These are phyloP conservation scores for Pseudachorutes palmiensis DNA, from an alignment of 1,140 invertebrate species.

Conservation along the genomic window DNA sequence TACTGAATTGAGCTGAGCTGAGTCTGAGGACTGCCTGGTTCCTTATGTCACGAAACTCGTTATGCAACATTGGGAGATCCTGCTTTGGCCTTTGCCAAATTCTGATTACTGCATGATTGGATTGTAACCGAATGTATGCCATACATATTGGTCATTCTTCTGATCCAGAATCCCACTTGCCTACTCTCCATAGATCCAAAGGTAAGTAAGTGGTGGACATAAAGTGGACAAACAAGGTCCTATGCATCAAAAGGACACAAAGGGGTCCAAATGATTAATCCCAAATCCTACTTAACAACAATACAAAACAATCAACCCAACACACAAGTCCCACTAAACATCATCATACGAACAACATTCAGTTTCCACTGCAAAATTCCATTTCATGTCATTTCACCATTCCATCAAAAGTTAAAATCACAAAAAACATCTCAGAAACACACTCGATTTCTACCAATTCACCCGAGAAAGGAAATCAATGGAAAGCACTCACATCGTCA, in stretches of 20 bases:
- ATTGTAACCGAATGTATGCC: not conserved
- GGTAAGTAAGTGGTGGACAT: not conserved
- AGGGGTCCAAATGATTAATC: not conserved
- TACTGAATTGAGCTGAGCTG: not conserved
- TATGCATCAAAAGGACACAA: not conserved
- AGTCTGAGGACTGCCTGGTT: not conserved
- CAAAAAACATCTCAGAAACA: too few species aligned
- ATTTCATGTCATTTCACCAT: too few species aligned
- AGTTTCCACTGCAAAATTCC: too few species aligned
- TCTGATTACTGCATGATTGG: too few species aligned
- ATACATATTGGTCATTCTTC: not conserved
- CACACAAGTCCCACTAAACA: too few species aligned
- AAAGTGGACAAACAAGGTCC: conserved; percentile 1
- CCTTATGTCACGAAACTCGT: conserved; percentile 4
- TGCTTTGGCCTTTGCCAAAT: not conserved
- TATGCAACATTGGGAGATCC: conserved; percentile 11
- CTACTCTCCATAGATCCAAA: not conserved
- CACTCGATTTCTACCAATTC: too few species aligned
- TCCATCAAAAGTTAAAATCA: too few species aligned
- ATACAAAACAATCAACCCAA: too few species aligned
- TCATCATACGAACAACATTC: too few species aligned
- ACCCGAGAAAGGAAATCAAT: too few species aligned
- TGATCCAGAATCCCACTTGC: not conserved
- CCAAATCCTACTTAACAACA: not conserved
- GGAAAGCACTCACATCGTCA: too few species aligned